Evolutionary conservation across 2,888 invertebrate genomes (phyloP), one percentile per base, ranked within the genome.

Genomic region (Dendrolimus houi): DNA sequence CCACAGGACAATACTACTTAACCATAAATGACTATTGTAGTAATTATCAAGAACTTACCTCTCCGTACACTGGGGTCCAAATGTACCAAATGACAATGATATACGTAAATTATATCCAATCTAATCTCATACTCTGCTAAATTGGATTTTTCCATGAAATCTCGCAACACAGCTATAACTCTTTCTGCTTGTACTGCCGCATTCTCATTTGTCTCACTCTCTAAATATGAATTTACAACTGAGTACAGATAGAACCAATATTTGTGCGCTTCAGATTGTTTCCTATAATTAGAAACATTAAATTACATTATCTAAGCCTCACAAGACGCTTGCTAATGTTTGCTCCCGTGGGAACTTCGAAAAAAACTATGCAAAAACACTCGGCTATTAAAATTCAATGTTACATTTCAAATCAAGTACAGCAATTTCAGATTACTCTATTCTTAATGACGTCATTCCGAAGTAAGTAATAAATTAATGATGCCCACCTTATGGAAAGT

Each of bases 181-280:
- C 79, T 73, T 1, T 71, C 66, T 0, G 81, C 64, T 3, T 75
- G 61, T 0, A 74, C 66, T 0, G 66, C 64, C 6, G 72, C 71
- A 1, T 79, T 73, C 40, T 77, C 76, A 60, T 67, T 66, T 1
- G 57, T 53, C 52, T 77, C 73, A 6, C 75, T 67, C 6, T 76
- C 71, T 14, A 93, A 78, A 71, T 94, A 95, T 52, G 94, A 92
- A 55, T 93, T 92, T 52, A 95, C 82, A 0, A 96, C 87, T 29
- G 94, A 92, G 77, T 96, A 97, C 54, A 98, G 81, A 78, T 96
- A 95, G 84, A 97, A 96, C 98, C 98, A 99, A 93, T 97, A 98
- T 76, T 95, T 96, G 63, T 95, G 93, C 0, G 95, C 93, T 61
- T 93, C 93, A 0, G 92, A 87, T 73, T 93, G 92, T 64, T 95